These are phyloP conservation scores for Chloropsis hardwickii DNA, from an alignment of 2,113 vertebrate genomes.

Conservation along the genomic window DNA sequence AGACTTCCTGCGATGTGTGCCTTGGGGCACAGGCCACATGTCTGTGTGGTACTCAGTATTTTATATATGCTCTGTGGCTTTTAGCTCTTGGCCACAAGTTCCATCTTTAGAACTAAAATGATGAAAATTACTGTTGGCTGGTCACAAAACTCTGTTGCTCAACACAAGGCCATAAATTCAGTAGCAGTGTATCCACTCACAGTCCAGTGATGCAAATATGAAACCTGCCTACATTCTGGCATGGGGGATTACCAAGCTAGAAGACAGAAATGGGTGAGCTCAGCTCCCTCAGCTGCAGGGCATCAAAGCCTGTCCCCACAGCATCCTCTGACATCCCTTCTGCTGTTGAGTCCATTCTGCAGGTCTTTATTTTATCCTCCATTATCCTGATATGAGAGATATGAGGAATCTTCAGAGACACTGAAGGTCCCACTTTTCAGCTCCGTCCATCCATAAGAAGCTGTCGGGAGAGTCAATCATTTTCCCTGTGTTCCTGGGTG, in stretches of 20 bases:
- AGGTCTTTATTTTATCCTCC: background rate
- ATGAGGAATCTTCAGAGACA: background rate
- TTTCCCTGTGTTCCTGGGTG: background rate
- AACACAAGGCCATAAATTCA: background rate
- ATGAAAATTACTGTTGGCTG: background rate
- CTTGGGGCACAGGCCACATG: background rate
- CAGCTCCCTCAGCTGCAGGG: background rate
- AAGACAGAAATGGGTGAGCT: background rate
- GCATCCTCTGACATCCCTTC: background rate
- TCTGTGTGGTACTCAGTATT: background rate
- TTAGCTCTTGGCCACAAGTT: background rate
- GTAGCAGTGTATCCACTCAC: background rate
- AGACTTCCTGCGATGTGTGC: background rate
- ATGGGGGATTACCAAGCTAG: background rate
- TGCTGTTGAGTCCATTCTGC: background rate
- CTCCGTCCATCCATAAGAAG: background rate
- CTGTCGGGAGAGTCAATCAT: background rate
- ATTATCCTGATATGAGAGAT: background rate
- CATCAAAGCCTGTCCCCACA: background rate
- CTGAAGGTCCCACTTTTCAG: background rate
- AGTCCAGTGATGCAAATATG: background rate
- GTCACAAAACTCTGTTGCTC: background rate
- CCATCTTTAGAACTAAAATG: background rate
- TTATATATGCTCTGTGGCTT: background rate
- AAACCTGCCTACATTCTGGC: background rate